Conservation (phyloP, 2,888 invertebrate genomes). For the Ptycholaimellus sp. region DNA sequence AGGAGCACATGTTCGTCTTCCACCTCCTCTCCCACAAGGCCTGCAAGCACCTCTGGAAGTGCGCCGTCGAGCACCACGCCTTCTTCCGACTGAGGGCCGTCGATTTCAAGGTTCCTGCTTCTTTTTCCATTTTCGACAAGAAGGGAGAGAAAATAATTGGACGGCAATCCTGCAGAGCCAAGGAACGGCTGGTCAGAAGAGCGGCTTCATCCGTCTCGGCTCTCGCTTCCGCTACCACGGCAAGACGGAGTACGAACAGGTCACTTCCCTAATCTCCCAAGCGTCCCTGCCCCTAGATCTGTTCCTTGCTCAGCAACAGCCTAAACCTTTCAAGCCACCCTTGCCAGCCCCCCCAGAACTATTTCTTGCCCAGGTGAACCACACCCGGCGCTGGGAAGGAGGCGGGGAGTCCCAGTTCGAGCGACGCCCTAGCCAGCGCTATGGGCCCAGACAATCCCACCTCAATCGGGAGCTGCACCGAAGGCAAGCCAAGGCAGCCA, state of each 20-base stretch:
- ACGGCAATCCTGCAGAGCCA: neutral
- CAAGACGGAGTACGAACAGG: conserved; percentile 71
- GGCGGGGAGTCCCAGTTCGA: conserved; percentile 49
- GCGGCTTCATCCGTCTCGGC: conserved; percentile 97
- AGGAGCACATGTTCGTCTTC: conserved; percentile 97
- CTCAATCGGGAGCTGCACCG: conserved; percentile 28
- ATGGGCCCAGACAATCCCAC: conserved; percentile 71
- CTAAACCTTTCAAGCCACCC: too few species aligned
- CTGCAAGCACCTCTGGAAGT: conserved; percentile 98
- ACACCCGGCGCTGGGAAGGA: conserved; percentile 13
- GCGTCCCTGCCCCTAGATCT: too few species aligned
- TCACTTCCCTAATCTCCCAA: too few species aligned
- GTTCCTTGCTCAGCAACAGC: too few species aligned
- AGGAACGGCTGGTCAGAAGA: too few species aligned
- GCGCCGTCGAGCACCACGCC: conserved; percentile 95
- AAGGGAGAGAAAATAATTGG: neutral
- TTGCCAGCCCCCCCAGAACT: too few species aligned
- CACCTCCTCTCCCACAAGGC: conserved; percentile 79
- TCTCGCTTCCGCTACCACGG: conserved; percentile 78
- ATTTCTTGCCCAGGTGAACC: conserved; percentile 14
- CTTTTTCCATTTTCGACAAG: conserved; percentile 30
- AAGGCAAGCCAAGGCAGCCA: conserved; percentile 4
- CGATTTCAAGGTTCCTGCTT: conserved; percentile 35
- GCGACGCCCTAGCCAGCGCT: conserved; percentile 78
- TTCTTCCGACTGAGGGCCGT: conserved; percentile 78